phyloP scores from a whole-genome alignment of 2,113 vertebrate species.

The Felis chaus region DNA sequence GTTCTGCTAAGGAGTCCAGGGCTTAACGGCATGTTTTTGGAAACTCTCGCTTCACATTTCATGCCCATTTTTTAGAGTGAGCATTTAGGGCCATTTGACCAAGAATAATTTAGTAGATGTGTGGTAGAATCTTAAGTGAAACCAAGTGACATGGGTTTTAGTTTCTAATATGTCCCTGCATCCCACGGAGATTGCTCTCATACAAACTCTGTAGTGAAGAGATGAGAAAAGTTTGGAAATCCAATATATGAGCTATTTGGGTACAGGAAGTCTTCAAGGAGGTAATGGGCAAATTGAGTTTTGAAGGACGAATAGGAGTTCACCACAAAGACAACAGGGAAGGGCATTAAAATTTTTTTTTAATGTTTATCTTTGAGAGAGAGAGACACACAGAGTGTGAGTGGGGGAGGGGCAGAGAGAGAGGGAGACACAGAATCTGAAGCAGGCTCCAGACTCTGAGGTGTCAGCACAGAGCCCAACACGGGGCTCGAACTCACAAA shows the following conservation, averaged over 20 bases:
- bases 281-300: neutral
- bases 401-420: too few species aligned
- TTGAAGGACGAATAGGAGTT: neutral
- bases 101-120: neutral
- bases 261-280: neutral
- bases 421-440: too few species aligned
- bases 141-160: neutral
- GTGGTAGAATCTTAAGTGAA: neutral
- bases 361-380: too few species aligned
- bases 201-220: neutral
- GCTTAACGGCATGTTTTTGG: neutral
- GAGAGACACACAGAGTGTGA: too few species aligned
- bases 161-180: neutral
- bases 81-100: neutral
- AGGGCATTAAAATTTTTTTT: neutral
- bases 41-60: neutral
- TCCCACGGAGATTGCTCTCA: neutral
- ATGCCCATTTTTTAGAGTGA: neutral
- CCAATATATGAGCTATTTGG: neutral
- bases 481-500: too few species aligned
- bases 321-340: neutral
- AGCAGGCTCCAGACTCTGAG: too few species aligned
- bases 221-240: neutral
- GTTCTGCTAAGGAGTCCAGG: neutral
- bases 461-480: accelerated